Evolutionary conservation across 1,140 invertebrate genomes (phyloP).

Genomic region (Latrodectus geometricus): DNA sequence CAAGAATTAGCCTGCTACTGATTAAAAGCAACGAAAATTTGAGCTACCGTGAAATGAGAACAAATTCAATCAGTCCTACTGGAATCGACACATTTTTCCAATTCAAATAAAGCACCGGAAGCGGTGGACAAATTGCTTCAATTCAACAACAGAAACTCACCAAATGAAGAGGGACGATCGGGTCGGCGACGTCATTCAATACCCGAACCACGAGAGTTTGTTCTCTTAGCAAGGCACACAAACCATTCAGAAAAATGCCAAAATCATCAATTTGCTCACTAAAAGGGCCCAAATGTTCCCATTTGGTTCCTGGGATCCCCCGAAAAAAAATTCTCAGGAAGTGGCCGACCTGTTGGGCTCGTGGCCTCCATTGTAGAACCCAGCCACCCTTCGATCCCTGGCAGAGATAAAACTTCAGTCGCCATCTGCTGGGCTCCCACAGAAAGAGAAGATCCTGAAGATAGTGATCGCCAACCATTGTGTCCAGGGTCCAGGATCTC

Average conservation of each 20-base stretch:
- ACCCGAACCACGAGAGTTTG: background rate
- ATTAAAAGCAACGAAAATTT: too few relatives aligned
- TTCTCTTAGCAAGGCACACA: background rate
- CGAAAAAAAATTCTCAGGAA: conserved; percentile 34
- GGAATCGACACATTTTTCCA: background rate
- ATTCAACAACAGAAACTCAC: conserved; percentile 13
- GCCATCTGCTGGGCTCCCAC: conserved; percentile 37
- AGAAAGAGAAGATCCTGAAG: conserved; percentile 21
- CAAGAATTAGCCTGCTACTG: too few relatives aligned
- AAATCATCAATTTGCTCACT: conserved; percentile 51
- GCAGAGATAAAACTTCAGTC: conserved; percentile 32
- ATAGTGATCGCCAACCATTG: conserved; percentile 43
- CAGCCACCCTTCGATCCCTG: conserved; percentile 5
- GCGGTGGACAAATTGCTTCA: conserved; percentile 21
- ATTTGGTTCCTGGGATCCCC: background rate
- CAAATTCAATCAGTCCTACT: too few relatives aligned
- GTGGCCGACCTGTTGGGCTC: conserved; percentile 47
- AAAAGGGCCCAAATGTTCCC: conserved; percentile 53
- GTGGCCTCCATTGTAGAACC: conserved; percentile 39
- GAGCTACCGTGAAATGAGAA: too few relatives aligned
- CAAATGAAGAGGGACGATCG: background rate
- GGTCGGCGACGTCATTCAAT: conserved; percentile 31
- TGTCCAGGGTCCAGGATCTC: conserved; percentile 18
- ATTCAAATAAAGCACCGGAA: conserved; percentile 15
- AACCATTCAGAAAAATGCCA: conserved; percentile 47